Base-by-base conservation (phyloP, 2,888 invertebrate species). In the Stictocephala bisonia region DNA sequence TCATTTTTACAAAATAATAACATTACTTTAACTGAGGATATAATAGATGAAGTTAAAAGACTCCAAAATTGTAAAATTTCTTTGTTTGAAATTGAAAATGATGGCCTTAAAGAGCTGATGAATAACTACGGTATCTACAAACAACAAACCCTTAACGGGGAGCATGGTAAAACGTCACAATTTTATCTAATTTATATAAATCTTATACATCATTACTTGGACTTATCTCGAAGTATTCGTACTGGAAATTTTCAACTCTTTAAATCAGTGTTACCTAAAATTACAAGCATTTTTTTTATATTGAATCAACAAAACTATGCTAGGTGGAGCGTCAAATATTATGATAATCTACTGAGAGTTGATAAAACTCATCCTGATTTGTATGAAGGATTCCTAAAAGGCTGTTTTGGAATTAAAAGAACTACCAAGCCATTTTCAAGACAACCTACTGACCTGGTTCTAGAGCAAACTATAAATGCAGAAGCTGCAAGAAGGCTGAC, bases 251-350 rank as follows among this genome's bases (percentile, higher is more conserved):
- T 82, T 66, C 72, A 80, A 40, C 71, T 80, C 51, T 82, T 76
- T 53, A 75, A 77, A 74, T 78, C 77, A 18, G 71, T 78, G 51
- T 72, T 83, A 48, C 74, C 77, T 3, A 81, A 81, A 76, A 82
- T 83, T 1, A 75, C 77, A 0, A 79, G 80, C 76, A 71, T 82
- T 20, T 83, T 82, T 78, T 82, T 83, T 64, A 72, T 73, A 1
- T 79, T 77, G 35, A 82, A 83, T 75, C 82, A 83, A 24, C 81
- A 68, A 71, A 83, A 83, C 69, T 83, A 83, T 78, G 78, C 82
- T 56, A 78, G 81, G 2, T 83, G 80, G 77, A 71, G 79, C 11
- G 79, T 81, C 4, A 76, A 73, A 75, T 83, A 83, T 69, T 67
- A 68, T 26, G 77, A 79, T 31, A 83, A 82, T 77, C 79, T 83